Base-by-base conservation (phyloP, 1,140 invertebrate species). In the Gryllus bimaculatus region DNA sequence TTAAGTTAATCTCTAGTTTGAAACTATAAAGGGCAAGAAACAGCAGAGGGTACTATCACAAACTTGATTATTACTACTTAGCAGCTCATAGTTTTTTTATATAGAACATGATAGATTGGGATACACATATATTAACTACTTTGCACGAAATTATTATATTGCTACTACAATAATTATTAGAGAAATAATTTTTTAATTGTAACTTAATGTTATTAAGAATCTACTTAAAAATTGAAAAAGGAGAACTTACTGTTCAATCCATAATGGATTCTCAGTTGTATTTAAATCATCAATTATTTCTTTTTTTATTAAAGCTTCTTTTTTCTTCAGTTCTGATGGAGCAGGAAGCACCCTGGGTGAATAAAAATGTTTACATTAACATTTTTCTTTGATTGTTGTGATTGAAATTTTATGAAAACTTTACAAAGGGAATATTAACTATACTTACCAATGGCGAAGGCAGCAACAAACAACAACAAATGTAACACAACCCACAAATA, bases 391-490 rank as follows among this genome's bases (percentile, higher is more conserved):
- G 26, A 39, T 39, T 39, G 1, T 39, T 39, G 26, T 39, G 26
- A 39, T 39, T 66, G 49, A 66, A 81, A 21, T 26, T 48, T 15
- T 78, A n/a, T 77, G 39, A 78, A 78, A 47, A 75, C 5, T 20
- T 20, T 8, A 18, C 47, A 77, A 18, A 21, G 26, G 26, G 26
- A 66, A 66, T 66, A 7, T 3, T 1, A 7, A 3, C 18, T 66
- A 66, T 66, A 66, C 10, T 66, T 88, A 92, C 93, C 94, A 96
- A 85, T 95, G 93, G 84, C 94, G 92, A 21, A 96, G 88, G 85
- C 95, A 96, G 81, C 95, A 96, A 83, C 95, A 96, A 7, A 96
- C 91, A 8, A 96, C 93, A 66, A 93, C 91, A 82, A 96, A 94
- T 0, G 94, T 95, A 47, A 96, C 90, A 73, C 94, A 92, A 66